phyloP scores from a whole-genome alignment of 2,797 vertebrate species.

The Esox lucius region DNA sequence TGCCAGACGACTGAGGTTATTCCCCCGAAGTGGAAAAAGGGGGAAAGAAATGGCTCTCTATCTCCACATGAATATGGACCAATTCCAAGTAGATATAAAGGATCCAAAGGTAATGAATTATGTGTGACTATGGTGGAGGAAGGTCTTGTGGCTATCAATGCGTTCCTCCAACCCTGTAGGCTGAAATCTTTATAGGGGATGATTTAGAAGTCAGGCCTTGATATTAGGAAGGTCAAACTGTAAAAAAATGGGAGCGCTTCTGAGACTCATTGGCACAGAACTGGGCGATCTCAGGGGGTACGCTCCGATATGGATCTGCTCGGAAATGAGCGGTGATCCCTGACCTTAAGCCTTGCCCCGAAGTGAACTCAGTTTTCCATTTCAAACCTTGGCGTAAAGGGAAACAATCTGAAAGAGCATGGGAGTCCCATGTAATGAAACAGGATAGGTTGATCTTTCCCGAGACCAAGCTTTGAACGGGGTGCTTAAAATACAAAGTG shows the following conservation, averaged over 20 bases:
- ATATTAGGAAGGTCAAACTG: slow-evolving; percentile 60
- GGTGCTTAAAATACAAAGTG: no score
- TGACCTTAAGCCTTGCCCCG: slow-evolving; percentile 31
- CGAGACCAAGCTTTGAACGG: no score
- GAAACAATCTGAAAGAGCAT: slow-evolving; percentile 23
- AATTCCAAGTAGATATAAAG: background rate
- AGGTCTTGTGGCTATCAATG: slow-evolving; percentile 43
- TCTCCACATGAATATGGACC: background rate
- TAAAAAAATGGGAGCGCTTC: slow-evolving; percentile 25
- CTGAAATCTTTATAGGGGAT: slow-evolving; percentile 31
- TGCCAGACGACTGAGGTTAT: slow-evolving; percentile 38
- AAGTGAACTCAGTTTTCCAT: slow-evolving; percentile 28
- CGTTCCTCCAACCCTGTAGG: slow-evolving; percentile 28
- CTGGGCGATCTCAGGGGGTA: slow-evolving; percentile 36
- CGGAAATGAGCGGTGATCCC: slow-evolving; percentile 53
- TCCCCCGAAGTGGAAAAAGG: background rate
- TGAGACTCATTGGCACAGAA: slow-evolving; percentile 17
- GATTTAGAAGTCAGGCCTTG: slow-evolving; percentile 45
- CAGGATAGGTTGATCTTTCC: background rate
- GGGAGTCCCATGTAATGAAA: background rate
- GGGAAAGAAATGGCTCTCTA: background rate
- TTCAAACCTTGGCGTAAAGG: slow-evolving; percentile 3
- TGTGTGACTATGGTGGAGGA: slow-evolving; percentile 17
- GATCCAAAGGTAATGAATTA: background rate
- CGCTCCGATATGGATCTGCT: slow-evolving; percentile 42